Evolutionary conservation across 2,113 vertebrate genomes (phyloP).

Genomic region (Brienomyrus brachyistius): DNA sequence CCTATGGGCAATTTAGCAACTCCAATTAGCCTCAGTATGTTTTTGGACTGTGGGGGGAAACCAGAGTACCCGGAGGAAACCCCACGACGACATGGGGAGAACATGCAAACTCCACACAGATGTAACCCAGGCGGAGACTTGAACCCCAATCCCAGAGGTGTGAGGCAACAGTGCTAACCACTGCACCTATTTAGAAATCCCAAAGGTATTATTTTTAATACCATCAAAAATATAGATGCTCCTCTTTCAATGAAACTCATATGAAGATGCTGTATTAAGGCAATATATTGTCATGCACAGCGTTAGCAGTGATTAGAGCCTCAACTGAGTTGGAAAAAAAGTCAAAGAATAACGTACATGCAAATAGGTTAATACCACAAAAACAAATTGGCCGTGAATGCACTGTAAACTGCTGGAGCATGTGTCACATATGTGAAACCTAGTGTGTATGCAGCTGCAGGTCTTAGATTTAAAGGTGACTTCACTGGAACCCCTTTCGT

Average conservation of each 20-base stretch:
- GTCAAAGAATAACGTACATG: not conserved
- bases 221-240: not conserved
- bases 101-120: too few relatives aligned
- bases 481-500: not conserved
- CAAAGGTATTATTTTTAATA: not conserved
- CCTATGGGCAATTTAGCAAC: too few relatives aligned
- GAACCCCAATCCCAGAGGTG: too few relatives aligned
- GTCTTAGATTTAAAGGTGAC: not conserved
- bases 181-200: not conserved
- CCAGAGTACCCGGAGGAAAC: too few relatives aligned
- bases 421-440: not conserved
- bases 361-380: not conserved
- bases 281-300: not conserved
- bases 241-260: not conserved
- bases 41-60: too few relatives aligned
- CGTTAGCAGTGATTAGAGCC: not conserved
- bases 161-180: too few relatives aligned
- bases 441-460: not conserved
- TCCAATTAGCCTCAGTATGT: too few relatives aligned
- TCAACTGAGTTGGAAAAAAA: not conserved
- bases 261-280: not conserved
- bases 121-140: too few relatives aligned
- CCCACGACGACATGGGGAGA: too few relatives aligned
- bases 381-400: not conserved
- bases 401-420: not conserved